These are phyloP conservation scores for Mormyrops attenuatus DNA, from an alignment of 2,797 vertebrate species.

Conservation along the genomic window DNA sequence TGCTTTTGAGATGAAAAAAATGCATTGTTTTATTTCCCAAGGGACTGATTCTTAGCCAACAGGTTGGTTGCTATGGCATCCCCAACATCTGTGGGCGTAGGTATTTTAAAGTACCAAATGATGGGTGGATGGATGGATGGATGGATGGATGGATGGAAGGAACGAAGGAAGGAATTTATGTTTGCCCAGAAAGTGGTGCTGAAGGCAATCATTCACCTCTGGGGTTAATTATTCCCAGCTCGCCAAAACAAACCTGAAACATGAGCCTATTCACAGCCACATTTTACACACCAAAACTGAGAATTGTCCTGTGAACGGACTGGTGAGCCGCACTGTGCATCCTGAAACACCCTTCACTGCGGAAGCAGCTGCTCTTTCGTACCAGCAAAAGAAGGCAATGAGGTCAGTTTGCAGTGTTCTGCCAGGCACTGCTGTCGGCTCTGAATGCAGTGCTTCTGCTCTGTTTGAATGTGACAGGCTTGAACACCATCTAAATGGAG, in stretches of 20 bases:
- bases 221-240: neutral
- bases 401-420: constrained; percentile 53
- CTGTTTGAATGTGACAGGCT: constrained; percentile 28
- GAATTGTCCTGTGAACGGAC: constrained; percentile 46
- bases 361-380: constrained; percentile 51
- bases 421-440: constrained; percentile 50
- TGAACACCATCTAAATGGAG: neutral
- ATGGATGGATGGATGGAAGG: neutral
- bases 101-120: neutral
- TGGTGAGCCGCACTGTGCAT: constrained; percentile 48
- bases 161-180: neutral
- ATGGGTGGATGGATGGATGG: neutral
- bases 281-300: neutral
- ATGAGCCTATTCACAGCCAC: neutral
- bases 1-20: neutral
- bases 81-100: neutral
- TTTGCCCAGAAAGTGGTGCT: neutral
- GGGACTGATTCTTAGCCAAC: neutral
- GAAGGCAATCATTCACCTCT: neutral
- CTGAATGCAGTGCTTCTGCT: constrained; percentile 45
- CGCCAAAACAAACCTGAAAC: neutral
- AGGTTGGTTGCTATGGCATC: neutral
- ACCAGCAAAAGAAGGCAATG: constrained; percentile 55
- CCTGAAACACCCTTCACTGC: constrained; percentile 24
- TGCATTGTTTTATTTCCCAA: constrained; percentile 3